These are phyloP conservation scores for Macrosteles quadrilineatus DNA, from an alignment of 1,140 invertebrate genomes.

Conservation along the genomic window DNA sequence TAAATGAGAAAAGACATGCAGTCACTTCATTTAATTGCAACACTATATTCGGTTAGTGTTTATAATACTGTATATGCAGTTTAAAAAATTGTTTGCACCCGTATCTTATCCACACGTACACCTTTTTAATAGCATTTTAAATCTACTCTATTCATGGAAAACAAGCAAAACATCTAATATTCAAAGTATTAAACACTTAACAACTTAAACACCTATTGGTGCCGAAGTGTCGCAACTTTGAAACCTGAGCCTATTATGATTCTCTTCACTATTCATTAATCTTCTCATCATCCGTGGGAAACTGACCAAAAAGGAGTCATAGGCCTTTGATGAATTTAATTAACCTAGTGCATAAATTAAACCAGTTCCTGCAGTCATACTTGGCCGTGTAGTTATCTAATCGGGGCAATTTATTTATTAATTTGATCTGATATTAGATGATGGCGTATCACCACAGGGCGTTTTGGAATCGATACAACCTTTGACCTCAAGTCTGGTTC, in stretches of 20 bases:
- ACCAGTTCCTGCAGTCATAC: not conserved
- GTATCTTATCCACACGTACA: too few relatives aligned
- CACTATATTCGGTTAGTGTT: too few relatives aligned
- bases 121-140: too few relatives aligned
- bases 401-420: conserved; percentile 19
- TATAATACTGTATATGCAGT: too few relatives aligned
- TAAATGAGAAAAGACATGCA: too few relatives aligned
- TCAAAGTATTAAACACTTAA: too few relatives aligned
- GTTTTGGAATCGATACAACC: not conserved
- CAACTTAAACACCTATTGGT: too few relatives aligned
- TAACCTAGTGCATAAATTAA: conserved; percentile 15
- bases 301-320: conserved; percentile 7
- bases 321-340: conserved; percentile 18
- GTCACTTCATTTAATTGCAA: too few relatives aligned
- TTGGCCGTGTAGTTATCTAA: not conserved
- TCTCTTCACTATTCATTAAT: not conserved
- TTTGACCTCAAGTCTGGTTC: too few relatives aligned
- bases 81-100: too few relatives aligned
- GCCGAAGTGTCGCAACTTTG: not conserved
- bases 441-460: not conserved
- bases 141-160: too few relatives aligned
- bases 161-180: too few relatives aligned
- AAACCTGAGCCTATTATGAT: not conserved
- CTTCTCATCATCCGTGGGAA: not conserved
- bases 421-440: conserved; percentile 2